These are phyloP conservation scores for Ceratotherium simum DNA, from an alignment of 2,113 vertebrate species.

Conservation along the genomic window DNA sequence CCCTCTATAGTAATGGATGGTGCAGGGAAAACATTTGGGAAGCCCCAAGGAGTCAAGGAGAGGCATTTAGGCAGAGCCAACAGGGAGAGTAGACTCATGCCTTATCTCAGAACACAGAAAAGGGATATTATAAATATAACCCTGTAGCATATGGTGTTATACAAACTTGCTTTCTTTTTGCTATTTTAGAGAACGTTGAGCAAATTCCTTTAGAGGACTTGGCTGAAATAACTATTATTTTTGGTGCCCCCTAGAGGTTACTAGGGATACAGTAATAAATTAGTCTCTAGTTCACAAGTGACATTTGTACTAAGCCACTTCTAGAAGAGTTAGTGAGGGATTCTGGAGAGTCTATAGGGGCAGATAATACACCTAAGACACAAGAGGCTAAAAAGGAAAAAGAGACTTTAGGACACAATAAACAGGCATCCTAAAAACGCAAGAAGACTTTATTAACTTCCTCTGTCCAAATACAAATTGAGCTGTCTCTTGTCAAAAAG, in stretches of 20 bases:
- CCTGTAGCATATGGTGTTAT: neutral
- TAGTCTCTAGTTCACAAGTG: neutral
- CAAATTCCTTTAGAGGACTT: slow-evolving; percentile 6
- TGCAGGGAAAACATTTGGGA: neutral
- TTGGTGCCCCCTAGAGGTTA: slow-evolving; percentile 49
- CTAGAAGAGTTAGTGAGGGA: neutral
- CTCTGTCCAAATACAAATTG: neutral
- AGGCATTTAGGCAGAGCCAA: neutral
- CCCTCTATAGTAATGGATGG: neutral
- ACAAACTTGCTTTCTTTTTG: neutral
- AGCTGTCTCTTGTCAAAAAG: neutral
- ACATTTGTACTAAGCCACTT: neutral
- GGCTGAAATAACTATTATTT: slow-evolving; percentile 10
- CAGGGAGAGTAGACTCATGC: neutral
- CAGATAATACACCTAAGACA: neutral
- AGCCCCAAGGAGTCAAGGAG: neutral
- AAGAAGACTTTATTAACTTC: neutral
- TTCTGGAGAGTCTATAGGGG: neutral
- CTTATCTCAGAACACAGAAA: neutral
- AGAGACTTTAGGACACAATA: neutral
- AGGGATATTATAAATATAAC: neutral
- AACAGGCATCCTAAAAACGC: neutral
- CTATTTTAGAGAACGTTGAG: neutral
- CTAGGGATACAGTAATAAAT: slow-evolving; percentile 20
- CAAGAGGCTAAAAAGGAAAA: neutral